Evolutionary conservation across 2,113 vertebrate genomes (phyloP), one percentile per base, ranked within the genome.

Genomic region (Blennius ocellaris): DNA sequence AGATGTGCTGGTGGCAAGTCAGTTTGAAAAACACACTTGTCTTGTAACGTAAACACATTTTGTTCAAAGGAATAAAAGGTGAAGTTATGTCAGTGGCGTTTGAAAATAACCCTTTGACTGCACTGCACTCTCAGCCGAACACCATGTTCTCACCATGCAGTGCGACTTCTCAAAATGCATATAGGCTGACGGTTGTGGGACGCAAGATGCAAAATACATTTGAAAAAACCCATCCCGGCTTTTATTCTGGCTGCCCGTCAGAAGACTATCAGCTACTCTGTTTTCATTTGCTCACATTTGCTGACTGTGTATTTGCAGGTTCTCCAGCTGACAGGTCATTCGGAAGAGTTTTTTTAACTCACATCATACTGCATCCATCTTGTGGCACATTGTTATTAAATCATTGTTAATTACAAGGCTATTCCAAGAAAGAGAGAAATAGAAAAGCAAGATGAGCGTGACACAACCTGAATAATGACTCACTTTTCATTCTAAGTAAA

Each of bases 381-480:
- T 58, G 56, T 73, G 66, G 16, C 73, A 83, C 70, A 44, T 62
- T 37, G 49, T 62, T 72, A 86, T 87, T 86, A 73, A 81, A 81
- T 82, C n/a, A 74, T 30, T 16, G 77, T 78, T 83, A 83, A 87
- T 87, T 81, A 41, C 67, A 69, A 79, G 43, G 17, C 30, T 53
- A 66, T 62, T 76, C 45, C 17, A 9, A 39, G 17, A 63, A 56
- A 68, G 68, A 43, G 14, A 65, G 73, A 63, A 76, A 58, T 58
- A 52, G 48, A 16, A 70, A 71, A 71, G 67, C 60, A 39, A 37
- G 30, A 66, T 21, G 70, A 82, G 54, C 4, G 5, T 77, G 61
- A 68, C 69, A 81, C 70, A 78, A 60, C 83, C 56, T 81, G 81
- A 86, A 82, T 82, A 89, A 89, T 82, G 73, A 85, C 74, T 86